Evolutionary conservation across 2,797 vertebrate species (phyloP), one percentile per base, ranked within the genome.

Genomic region (Brotula barbata): DNA sequence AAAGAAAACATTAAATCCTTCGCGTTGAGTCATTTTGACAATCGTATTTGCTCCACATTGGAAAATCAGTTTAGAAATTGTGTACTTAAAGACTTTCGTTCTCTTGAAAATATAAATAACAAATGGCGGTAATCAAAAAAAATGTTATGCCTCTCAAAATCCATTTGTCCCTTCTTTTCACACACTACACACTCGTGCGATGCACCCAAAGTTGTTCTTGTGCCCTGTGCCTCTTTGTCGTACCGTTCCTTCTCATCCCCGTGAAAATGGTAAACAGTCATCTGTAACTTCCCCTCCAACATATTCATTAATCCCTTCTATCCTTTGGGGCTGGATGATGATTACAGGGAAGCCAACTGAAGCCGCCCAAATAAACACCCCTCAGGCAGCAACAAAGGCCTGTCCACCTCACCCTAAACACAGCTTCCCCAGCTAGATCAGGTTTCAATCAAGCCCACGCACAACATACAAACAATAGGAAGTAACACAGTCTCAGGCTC

Each of bases 401-500:
- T 82, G 87, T 89, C 89, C 86, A 86, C 87, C 85, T 89, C 85
- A 88, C 84, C 88, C 87, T 85, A 90, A 89, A 90, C 87, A 89
- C 85, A 86, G 89, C 84, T 86, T 88, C 85, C 81, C 81, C 70
- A 15, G 77, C 77, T 34, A 75, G 87, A 84, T 90, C 86, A 80
- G 86, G 84, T 90, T 90, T 88, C 88, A 86, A 88, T 89, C 85
- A 87, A 87, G 79, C 87, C 86, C 83, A 88, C 84, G 80, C 87
- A 86, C 71, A 82, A 77, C 80, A 85, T 71, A 77, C 82, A 85
- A 85, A 85, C 84, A 86, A 88, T 85, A 85, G 81, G 84, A 87
- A 88, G 86, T 85, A 77, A 82, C 64, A 71, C 55, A 77, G 69
- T 85, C 75, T 79, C 12, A 1, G 60, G 67, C 37, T n/a, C 47